Conservation (phyloP, 2,113 vertebrate species). For the Cromileptes altivelis region DNA sequence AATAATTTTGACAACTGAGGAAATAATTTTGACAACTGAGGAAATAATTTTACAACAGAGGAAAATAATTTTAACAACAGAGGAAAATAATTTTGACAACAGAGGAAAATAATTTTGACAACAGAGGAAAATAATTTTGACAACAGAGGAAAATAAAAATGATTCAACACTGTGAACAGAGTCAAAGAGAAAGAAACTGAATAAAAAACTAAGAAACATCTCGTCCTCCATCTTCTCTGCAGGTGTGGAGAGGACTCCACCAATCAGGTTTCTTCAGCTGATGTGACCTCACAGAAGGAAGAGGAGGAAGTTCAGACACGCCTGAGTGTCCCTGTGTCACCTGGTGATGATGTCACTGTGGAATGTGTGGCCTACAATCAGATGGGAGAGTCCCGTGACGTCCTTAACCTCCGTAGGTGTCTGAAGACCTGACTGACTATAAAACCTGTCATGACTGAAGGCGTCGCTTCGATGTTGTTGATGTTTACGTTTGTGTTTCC, state of each 20-base stretch:
- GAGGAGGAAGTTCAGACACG: conserved; percentile 72
- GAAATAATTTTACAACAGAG: too few relatives aligned
- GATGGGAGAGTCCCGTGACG: conserved; percentile 72
- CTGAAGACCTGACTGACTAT: not conserved
- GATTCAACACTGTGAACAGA: too few relatives aligned
- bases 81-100: too few relatives aligned
- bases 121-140: too few relatives aligned
- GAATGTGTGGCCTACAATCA: conserved; percentile 87
- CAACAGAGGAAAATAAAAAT: too few relatives aligned
- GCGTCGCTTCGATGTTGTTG: fast-evolving
- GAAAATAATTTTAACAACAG: too few relatives aligned
- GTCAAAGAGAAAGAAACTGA: too few relatives aligned
- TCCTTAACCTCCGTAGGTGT: conserved; percentile 51
- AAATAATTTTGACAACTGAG: too few relatives aligned
- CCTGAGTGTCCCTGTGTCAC: conserved; percentile 47
- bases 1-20: too few relatives aligned
- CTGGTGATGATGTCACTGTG: conserved; percentile 78
- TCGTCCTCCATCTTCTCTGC: not conserved
- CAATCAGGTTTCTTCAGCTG: not conserved
- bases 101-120: too few relatives aligned
- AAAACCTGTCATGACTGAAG: not conserved
- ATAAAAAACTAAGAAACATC: too few relatives aligned
- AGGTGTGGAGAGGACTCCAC: conserved; percentile 79
- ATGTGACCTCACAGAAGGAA: conserved; percentile 36
- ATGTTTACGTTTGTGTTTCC: not conserved